These are phyloP conservation scores for Catajapyx aquilonaris DNA, from an alignment of 1,140 invertebrate genomes.

Conservation along the genomic window DNA sequence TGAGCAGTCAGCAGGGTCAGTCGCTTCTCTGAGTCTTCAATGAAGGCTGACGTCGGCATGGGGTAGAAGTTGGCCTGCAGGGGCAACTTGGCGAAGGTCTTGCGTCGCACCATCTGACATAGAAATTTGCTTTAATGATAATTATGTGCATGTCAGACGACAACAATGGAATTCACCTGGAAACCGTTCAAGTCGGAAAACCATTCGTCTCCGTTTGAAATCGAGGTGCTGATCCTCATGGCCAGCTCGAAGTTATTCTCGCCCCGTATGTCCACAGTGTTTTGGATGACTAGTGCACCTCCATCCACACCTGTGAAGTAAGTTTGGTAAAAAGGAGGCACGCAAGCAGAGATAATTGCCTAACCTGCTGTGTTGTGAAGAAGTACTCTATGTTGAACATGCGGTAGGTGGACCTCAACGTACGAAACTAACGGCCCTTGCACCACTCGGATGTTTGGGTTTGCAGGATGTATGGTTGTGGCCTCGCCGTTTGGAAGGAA, in stretches of 20 bases:
- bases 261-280: constrained; percentile 51
- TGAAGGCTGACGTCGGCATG: constrained; percentile 30
- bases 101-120: constrained; percentile 31
- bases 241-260: constrained; percentile 71
- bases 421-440: constrained; percentile 44
- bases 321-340: neutral
- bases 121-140: constrained; percentile 7
- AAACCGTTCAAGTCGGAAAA: too few relatives aligned
- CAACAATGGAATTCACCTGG: neutral
- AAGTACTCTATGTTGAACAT: constrained; percentile 44
- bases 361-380: constrained; percentile 40
- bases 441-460: constrained; percentile 34
- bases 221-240: too few relatives aligned
- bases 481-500: constrained; percentile 69
- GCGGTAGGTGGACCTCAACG: constrained; percentile 41
- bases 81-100: constrained; percentile 30
- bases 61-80: constrained; percentile 42
- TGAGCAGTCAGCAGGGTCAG: constrained; percentile 30
- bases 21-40: constrained; percentile 26
- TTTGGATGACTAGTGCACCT: constrained; percentile 42
- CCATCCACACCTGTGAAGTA: constrained; percentile 43
- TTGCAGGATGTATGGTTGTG: constrained; percentile 14
- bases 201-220: too few relatives aligned
- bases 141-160: neutral
- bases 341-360: neutral